phyloP scores from a whole-genome alignment of 64 coral and sea anemone genomes.

The Montipora cactus region DNA sequence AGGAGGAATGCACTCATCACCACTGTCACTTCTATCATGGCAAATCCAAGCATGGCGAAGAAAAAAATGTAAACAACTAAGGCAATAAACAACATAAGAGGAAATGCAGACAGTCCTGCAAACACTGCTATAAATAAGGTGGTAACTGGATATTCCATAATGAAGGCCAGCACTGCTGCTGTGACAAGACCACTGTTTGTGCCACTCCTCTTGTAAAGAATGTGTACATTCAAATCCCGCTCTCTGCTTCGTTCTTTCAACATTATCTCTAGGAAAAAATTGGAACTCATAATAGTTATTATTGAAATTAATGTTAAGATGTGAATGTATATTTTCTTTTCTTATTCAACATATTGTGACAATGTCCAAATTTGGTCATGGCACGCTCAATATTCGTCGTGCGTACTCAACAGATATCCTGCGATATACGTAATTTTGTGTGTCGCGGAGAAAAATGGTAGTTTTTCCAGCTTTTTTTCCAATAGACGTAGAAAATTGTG shows the following conservation, averaged over 20 bases:
- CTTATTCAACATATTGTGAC: too few species aligned
- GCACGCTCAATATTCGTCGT: too few species aligned
- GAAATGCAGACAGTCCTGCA: conserved; percentile 59
- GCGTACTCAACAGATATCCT: too few species aligned
- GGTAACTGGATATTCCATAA: conserved; percentile 68
- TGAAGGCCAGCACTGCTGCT: conserved; percentile 60
- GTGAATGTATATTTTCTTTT: too few species aligned
- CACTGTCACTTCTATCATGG: conserved; percentile 91
- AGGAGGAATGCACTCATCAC: conserved; percentile 70
- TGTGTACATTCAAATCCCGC: conserved; percentile 4
- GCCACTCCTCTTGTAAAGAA: conserved; percentile 55
- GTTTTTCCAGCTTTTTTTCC: too few species aligned
- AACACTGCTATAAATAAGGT: conserved; percentile 79
- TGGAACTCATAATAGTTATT: not conserved
- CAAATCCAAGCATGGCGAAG: conserved; percentile 77
- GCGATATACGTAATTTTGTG: too few species aligned
- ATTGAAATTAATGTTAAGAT: not conserved
- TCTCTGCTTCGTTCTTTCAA: not conserved
- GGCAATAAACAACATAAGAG: conserved; percentile 75
- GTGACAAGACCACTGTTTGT: conserved; percentile 4
- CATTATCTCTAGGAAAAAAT: conserved; percentile 3
- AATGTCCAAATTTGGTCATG: too few species aligned
- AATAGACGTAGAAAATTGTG: too few species aligned
- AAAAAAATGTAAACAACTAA: conserved; percentile 75
- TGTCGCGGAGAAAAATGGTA: too few species aligned